Evolutionary conservation across 2,888 invertebrate species (phyloP).

Genomic region (Crematogaster levior): DNA sequence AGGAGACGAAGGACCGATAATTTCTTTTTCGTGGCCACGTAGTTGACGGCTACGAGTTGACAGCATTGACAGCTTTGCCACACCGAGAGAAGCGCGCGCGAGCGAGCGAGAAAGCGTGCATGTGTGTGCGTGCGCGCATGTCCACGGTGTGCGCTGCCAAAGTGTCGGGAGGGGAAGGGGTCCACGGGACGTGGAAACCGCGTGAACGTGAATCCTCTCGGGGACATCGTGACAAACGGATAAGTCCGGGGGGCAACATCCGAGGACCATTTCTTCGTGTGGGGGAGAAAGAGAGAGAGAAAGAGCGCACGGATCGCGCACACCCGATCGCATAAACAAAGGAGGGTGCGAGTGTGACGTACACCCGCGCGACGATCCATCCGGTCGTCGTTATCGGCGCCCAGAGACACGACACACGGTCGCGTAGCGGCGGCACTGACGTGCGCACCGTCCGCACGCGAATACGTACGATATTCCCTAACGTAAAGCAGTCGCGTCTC

Average conservation of each 20-base stretch:
- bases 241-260: background rate
- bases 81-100: slow-evolving; percentile 18
- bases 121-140: too few relatives aligned
- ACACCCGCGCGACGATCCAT: background rate
- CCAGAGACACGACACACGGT: background rate
- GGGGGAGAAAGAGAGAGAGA: background rate
- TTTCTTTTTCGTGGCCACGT: slow-evolving; percentile 7
- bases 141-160: background rate
- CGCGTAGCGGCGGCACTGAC: too few relatives aligned
- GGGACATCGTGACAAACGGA: background rate
- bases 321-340: slow-evolving; percentile 36
- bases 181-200: background rate
- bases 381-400: background rate
- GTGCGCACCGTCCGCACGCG: background rate
- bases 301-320: background rate
- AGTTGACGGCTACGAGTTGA: slow-evolving; percentile 22
- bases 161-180: slow-evolving; percentile 16
- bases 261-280: background rate
- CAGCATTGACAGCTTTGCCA: slow-evolving; percentile 36
- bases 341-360: background rate
- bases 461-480: slow-evolving; percentile 71
- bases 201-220: background rate
- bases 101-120: too few relatives aligned
- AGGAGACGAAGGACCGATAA: slow-evolving; percentile 12
- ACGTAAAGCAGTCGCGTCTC: slow-evolving; percentile 69